Base-by-base conservation (phyloP, 2,797 vertebrate genomes). In the Catharus ustulatus region DNA sequence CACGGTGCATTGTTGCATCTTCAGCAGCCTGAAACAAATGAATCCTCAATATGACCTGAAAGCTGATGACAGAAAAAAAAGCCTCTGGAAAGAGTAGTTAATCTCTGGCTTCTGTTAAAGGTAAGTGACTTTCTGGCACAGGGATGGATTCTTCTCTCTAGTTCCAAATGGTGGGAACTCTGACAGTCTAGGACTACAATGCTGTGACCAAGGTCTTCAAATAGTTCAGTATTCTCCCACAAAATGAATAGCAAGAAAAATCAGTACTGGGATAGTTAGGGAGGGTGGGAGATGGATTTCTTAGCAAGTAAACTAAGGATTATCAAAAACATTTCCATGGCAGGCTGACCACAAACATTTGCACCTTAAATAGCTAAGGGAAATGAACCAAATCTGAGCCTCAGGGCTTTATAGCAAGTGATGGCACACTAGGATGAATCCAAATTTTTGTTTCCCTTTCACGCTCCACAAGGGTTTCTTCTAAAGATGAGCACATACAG, bases 11-110 rank as follows among this genome's bases (percentile, higher is more conserved):
- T 2, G 8, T 67, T 95, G 77, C 77, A 59, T 67, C 80, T 93
- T 95, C 93, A 93, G 52, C 88, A 89, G 71, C 21, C 27, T 57
- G 30, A 93, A 93, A 93, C 59, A 88, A 73, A 93, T 88, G 77
- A 94, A 63, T 62, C 72, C 34, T 90, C 87, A 63, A 48, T 86
- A 67, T 0, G 0, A 73, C 51, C 51, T 79, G 91, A 88, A 91
- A 67, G 40, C 36, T 86, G n/a, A 36, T 52, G 67, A 69, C 23
- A n/a, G 21, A 38, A 80, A 48, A 48, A 36, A 81, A 94, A 90
- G 13, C 13, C 20, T 86, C 30, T 13, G 16, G 36, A 90, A 83
- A 23, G 22, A 11, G 32, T 10, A 75, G 21, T 14, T 88, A 54
- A 59, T 76, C 26, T 81, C 42, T 55, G 71, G n/a, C 16, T 87